Evolutionary conservation across 1,140 invertebrate species (phyloP).

Genomic region (Tetranychus cinnabarinus): DNA sequence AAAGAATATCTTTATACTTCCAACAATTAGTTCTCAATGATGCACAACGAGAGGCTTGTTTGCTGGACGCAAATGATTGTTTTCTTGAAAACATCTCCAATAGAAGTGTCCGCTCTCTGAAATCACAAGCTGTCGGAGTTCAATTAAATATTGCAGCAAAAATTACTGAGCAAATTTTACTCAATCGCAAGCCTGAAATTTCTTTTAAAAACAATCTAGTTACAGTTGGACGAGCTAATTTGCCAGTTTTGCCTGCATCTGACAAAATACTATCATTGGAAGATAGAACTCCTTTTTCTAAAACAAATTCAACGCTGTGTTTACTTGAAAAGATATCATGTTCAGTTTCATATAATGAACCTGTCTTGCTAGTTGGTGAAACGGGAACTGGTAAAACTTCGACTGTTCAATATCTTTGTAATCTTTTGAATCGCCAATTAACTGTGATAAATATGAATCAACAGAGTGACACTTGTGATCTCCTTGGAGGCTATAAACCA

Average conservation of each 20-base stretch:
- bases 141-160: not conserved
- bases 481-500: slow-evolving; percentile 90
- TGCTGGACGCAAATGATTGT: slow-evolving; percentile 72
- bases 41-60: slow-evolving; percentile 39
- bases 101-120: slow-evolving; percentile 13
- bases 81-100: slow-evolving; percentile 52
- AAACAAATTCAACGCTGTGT: slow-evolving; percentile 39
- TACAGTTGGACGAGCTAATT: not conserved
- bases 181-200: not conserved
- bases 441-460: slow-evolving; percentile 98
- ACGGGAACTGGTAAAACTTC: slow-evolving; percentile 97
- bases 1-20: slow-evolving; percentile 44
- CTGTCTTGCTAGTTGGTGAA: slow-evolving; percentile 85
- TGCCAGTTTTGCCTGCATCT: slow-evolving; percentile 28
- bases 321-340: slow-evolving; percentile 65
- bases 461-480: slow-evolving; percentile 84
- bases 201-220: not conserved
- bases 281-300: slow-evolving; percentile 6
- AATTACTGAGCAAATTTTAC: not conserved
- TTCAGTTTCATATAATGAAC: slow-evolving; percentile 56
- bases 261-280: slow-evolving; percentile 33
- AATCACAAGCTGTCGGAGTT: not conserved
- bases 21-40: slow-evolving; percentile 7
- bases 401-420: slow-evolving; percentile 74
- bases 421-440: slow-evolving; percentile 44